phyloP scores from a whole-genome alignment of 1,140 invertebrate genomes.

The Aradophagus sp. region DNA sequence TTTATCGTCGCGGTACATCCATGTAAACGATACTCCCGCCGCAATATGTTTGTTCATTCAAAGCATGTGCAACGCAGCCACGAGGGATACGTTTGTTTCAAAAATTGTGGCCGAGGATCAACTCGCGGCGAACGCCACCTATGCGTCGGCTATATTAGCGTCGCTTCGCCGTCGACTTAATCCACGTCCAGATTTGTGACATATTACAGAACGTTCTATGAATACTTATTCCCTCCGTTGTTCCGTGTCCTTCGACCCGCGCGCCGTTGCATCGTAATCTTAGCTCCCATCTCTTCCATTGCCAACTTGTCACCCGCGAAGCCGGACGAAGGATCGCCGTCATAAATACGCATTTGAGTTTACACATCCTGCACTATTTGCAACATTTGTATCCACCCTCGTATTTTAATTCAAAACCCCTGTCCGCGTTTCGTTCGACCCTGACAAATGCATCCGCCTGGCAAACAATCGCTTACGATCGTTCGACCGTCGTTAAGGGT shows the following conservation, averaged over 20 bases:
- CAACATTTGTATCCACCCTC: conserved; percentile 50
- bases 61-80: conserved; percentile 37
- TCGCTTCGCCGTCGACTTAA: conserved; percentile 54
- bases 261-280: too few relatives aligned
- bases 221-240: too few relatives aligned
- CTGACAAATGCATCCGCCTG: conserved; percentile 24
- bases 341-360: conserved; percentile 52
- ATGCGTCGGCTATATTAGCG: conserved; percentile 54
- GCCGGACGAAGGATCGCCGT: conserved; percentile 47
- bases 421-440: conserved; percentile 37
- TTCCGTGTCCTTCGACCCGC: too few relatives aligned
- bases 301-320: conserved; percentile 48
- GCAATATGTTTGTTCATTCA: conserved; percentile 45
- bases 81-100: conserved; percentile 40
- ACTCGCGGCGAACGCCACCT: conserved; percentile 39
- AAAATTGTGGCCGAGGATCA: conserved; percentile 38
- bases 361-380: conserved; percentile 51
- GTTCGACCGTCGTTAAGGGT: conserved; percentile 3
- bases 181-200: conserved; percentile 62
- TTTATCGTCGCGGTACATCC: conserved; percentile 2
- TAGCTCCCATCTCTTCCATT: too few relatives aligned
- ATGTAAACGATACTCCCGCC: conserved; percentile 36
- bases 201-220: too few relatives aligned
- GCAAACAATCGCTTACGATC: conserved; percentile 25
- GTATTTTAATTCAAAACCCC: conserved; percentile 27